Evolutionary conservation across 2,797 vertebrate species (phyloP), one percentile per base, ranked within the genome.

Genomic region (Coccyzus lansbergi): DNA sequence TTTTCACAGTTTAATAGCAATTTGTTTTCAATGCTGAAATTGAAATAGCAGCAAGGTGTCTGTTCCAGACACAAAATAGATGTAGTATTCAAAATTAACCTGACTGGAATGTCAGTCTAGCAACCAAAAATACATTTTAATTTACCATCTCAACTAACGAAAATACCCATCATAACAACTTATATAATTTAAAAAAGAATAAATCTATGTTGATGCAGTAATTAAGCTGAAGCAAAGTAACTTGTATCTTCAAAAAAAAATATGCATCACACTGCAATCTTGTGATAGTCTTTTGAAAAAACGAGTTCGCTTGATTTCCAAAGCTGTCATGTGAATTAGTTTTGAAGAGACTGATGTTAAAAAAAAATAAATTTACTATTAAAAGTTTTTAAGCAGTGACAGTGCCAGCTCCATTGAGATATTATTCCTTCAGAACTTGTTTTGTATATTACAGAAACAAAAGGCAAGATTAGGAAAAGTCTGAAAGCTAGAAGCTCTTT

Each of bases 31-130:
- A 36, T 65, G 48, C 19, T 63, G 48, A 90, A 82, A 67, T 15
- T 76, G 59, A 90, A 93, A 86, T 42, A 71, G 58, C 51, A 76
- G 34, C 38, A 72, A 93, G 56, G 26, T 72, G 21, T 7, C 42
- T 55, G 36, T 84, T 78, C 48, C 46, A 78, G 21, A 49, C 20
- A 56, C 19, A 92, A 67, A 87, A 9, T 34, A 79, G 7, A 49
- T 56, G 4, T 26, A 77, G 65, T 78, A 83, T 68, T 82, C 74
- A 93, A 88, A 90, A 90, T 78, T 75, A 90, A 88, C 78, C 28
- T 56, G 48, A 78, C 11, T 26, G 29, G 31, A 84, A 92, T 12
- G 11, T 33, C 34, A 90, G 15, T 10, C 74, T 83, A 77, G 14
- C 56, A 85, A 56, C 34, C 26, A 80, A 93, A 93, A 92, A 56